phyloP scores from a whole-genome alignment of 53 echinoderm and acorn worm species.

The Holothuria scabra region DNA sequence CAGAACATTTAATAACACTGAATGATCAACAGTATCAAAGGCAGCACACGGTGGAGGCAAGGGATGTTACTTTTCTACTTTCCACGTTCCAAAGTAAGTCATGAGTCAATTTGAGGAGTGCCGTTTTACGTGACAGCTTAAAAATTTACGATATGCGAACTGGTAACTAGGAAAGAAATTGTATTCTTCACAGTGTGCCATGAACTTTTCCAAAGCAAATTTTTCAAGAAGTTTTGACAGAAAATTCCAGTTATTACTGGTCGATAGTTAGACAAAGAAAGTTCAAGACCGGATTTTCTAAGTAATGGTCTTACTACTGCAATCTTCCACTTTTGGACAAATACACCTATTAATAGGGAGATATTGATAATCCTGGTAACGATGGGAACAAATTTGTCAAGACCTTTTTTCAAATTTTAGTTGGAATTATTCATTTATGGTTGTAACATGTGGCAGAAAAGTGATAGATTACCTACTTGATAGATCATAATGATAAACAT shows the following conservation, averaged over 20 bases:
- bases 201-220: slow-evolving; percentile 11
- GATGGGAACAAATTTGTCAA: background rate
- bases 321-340: background rate
- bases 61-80: background rate
- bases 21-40: too few species aligned
- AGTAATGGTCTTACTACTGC: background rate
- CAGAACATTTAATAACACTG: too few species aligned
- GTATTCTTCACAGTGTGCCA: background rate
- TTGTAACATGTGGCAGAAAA: too few species aligned
- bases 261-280: background rate
- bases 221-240: background rate
- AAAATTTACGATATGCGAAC: slow-evolving; percentile 9
- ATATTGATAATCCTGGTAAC: background rate
- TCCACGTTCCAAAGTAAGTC: slow-evolving; percentile 26
- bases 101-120: slow-evolving; percentile 5
- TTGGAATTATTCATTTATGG: too few species aligned
- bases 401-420: background rate
- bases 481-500: too few species aligned
- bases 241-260: slow-evolving; percentile 13
- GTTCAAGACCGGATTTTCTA: background rate
- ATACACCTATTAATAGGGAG: background rate
- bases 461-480: too few species aligned
- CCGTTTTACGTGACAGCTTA: slow-evolving; percentile 4
- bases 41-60: too few species aligned
- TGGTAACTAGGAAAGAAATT: slow-evolving; percentile 7